These are phyloP conservation scores for Caenorhabditis sulstoni DNA, from an alignment of 2,888 invertebrate species.

Conservation along the genomic window DNA sequence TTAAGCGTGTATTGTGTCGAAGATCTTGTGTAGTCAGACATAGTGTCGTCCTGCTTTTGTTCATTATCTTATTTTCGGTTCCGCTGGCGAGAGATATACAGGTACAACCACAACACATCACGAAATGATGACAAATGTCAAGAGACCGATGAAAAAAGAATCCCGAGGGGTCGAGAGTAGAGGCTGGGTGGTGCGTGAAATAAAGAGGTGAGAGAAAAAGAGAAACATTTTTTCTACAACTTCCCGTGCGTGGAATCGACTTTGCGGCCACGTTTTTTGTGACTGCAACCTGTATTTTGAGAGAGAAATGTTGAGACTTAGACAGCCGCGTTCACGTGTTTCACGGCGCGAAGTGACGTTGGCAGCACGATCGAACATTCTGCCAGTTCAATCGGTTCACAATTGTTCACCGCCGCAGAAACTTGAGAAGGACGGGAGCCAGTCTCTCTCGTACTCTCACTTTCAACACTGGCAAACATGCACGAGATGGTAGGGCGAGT, in stretches of 20 bases:
- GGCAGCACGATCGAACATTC: constrained; percentile 46
- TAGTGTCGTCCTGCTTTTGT: no score
- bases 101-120: constrained; percentile 8
- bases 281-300: constrained; percentile 49
- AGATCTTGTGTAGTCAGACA: not conserved
- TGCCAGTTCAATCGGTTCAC: constrained; percentile 42
- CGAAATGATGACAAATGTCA: constrained; percentile 50
- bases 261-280: constrained; percentile 34
- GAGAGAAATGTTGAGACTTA: not conserved
- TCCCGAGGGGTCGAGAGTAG: constrained; percentile 8
- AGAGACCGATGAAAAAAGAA: constrained; percentile 5
- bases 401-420: constrained; percentile 8
- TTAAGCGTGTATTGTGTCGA: constrained; percentile 34
- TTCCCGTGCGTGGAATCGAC: constrained; percentile 9
- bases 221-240: not conserved
- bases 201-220: constrained; percentile 1
- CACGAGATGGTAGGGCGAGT: no score
- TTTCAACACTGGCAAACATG: no score
- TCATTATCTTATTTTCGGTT: no score
- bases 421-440: not conserved
- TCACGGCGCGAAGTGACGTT: constrained; percentile 32
- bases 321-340: constrained; percentile 43
- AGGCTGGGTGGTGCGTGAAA: constrained; percentile 10
- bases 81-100: no score
- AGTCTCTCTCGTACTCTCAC: no score